A percentile compares a stretch with the other conserved stretches of the same genome.
These are phyloP conservation scores for Onychomys leucogaster DNA, from an alignment of 2,797 vertebrate genomes.

Conservation along the genomic window DNA sequence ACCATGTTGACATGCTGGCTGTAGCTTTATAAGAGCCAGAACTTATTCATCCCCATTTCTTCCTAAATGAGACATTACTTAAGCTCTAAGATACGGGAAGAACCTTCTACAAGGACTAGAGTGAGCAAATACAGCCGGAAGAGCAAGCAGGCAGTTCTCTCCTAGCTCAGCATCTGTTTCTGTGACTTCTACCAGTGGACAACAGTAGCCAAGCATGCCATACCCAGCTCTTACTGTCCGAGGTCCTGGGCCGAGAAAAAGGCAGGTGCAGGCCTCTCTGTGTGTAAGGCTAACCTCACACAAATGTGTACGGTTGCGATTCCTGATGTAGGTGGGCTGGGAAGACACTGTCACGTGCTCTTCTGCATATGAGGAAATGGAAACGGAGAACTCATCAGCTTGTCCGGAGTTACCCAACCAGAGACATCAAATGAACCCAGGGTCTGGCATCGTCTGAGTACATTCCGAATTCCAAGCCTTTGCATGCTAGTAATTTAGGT, in stretches of 20 bases:
- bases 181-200: background rate
- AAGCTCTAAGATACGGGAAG: background rate
- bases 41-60: background rate
- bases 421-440: background rate
- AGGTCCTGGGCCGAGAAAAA: background rate
- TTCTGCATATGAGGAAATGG: background rate
- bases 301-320: background rate
- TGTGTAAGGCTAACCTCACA: background rate
- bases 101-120: background rate
- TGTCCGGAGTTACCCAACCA: background rate
- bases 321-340: background rate
- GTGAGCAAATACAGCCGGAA: background rate
- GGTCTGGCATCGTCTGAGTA: background rate
- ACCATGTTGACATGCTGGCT: accelerated
- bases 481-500: background rate
- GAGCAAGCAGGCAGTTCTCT: background rate
- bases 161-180: background rate
- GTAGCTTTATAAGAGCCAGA: background rate
- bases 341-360: background rate
- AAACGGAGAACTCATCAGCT: background rate
- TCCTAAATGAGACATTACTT: background rate
- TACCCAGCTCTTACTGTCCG: background rate
- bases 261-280: background rate
- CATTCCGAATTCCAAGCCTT: background rate
- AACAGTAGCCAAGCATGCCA: background rate